Conservation (phyloP, 2,113 vertebrate genomes). For the Papio anubis region DNA sequence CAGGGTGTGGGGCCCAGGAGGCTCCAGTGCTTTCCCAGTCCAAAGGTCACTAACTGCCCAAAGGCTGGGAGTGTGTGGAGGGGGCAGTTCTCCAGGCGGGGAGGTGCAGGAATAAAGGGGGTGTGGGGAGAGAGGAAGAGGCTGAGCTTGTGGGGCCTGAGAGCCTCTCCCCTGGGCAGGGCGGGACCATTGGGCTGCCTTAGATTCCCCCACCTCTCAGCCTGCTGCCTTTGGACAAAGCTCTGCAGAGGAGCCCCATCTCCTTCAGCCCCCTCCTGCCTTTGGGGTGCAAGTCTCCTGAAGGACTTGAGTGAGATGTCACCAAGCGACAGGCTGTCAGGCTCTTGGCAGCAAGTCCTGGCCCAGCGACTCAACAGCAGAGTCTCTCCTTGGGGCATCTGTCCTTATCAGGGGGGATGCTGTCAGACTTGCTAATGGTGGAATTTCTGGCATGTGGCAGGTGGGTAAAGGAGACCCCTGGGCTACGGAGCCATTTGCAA, state of each 20-base stretch:
- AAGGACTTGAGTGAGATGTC: not conserved
- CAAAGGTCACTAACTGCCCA: slow-evolving; percentile 76
- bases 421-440: not conserved
- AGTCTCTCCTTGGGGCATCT: not conserved
- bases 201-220: not conserved
- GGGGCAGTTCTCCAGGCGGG: not conserved
- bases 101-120: not conserved
- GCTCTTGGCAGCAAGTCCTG: not conserved
- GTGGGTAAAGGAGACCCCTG: not conserved
- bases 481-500: not conserved
- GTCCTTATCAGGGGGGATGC: not conserved
- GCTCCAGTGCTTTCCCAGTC: slow-evolving; percentile 31
- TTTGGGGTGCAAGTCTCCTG: not conserved
- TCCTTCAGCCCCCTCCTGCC: not conserved
- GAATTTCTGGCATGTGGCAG: not conserved
- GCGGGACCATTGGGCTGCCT: not conserved
- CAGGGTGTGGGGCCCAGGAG: slow-evolving; percentile 12
- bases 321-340: not conserved
- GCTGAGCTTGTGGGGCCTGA: not conserved
- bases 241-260: not conserved
- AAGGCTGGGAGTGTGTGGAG: not conserved
- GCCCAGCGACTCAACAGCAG: not conserved
- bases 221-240: not conserved
- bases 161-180: not conserved
- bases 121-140: not conserved